These are phyloP conservation scores for Aleadryas rufinucha DNA, from an alignment of 2,113 vertebrate species.

Conservation along the genomic window DNA sequence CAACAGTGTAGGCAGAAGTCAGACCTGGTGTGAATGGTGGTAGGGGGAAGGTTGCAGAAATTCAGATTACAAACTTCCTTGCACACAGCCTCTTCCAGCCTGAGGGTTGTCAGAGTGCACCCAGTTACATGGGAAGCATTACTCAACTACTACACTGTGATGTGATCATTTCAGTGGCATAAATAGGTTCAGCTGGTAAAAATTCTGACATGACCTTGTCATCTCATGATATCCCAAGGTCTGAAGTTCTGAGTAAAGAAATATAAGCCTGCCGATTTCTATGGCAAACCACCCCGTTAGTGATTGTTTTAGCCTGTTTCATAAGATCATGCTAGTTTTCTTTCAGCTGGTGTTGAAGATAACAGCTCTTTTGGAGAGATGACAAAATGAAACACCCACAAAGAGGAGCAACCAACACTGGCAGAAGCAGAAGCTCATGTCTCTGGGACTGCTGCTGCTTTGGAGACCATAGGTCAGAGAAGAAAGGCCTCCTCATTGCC, in stretches of 20 bases:
- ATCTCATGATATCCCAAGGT: not conserved
- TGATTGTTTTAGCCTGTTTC: not conserved
- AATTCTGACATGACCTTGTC: not conserved
- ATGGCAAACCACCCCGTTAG: not conserved
- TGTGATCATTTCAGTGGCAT: not conserved
- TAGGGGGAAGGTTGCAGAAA: not conserved
- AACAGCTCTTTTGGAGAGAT: not conserved
- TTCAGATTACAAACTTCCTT: not conserved
- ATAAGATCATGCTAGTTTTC: fast-evolving
- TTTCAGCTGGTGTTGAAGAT: not conserved
- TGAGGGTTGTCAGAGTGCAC: not conserved
- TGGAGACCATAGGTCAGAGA: not conserved
- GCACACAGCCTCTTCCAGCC: not conserved
- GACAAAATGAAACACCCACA: not conserved
- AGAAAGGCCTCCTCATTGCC: not conserved
- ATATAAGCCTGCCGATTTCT: not conserved
- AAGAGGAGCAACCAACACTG: not conserved
- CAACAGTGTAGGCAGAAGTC: not conserved
- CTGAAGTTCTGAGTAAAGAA: not conserved
- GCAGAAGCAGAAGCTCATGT: not conserved
- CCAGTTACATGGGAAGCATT: not conserved
- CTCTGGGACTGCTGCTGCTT: not conserved
- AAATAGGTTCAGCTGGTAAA: not conserved
- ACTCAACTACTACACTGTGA: not conserved
- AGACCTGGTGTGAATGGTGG: not conserved